Base-by-base conservation (phyloP, 2,113 vertebrate species). In the Ceyx cyanopectus region DNA sequence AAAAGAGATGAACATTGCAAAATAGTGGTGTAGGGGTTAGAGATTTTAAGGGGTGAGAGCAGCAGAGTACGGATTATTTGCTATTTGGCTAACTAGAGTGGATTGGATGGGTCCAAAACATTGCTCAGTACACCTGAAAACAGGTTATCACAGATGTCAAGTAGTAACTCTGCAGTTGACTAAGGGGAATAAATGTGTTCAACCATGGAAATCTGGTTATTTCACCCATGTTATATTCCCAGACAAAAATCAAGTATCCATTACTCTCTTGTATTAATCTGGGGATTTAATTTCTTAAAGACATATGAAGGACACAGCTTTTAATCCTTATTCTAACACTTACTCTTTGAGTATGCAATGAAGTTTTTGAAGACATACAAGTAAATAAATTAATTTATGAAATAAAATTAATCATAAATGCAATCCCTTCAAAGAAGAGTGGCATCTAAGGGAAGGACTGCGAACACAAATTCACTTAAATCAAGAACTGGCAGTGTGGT, bases 341-440 rank as follows among this genome's bases (percentile, higher is more conserved):
- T 41, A 54, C 8, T 54, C 60, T 75, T 83, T 81, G 63, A 89
- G 79, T 26, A 66, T 19, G 70, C 58, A 91, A 34, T 1, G 1
- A 76, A 29, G 18, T 91, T 94, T 91, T 67, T 89, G 67, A 95
- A 92, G 75, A 73, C 21, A 72, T 46, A 85, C 5, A 18, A 92
- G 50, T 68, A 94, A 92, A 93, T 85, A 24, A 87, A 95, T 87
- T 58, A 66, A 81, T 94, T 94, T 94, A 87, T 73, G 67, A 93
- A 92, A 87, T 73, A 73, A 66, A 69, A 63, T 54, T 82, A 91
- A 91, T 85, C 32, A 85, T 65, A 73, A 89, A 87, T 85, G 74
- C 73, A 70, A 13, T 51, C 43, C 58, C 75, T 94, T 95, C 92
- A 96, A 95, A 94, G 91, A 76, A 41, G 15, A 94, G 24, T 9